Percentiles rank a stretch among this genome's conserved stretches.
These are phyloP conservation scores for Orientallactaga bullata DNA, from an alignment of 2,113 vertebrate genomes.

Conservation along the genomic window DNA sequence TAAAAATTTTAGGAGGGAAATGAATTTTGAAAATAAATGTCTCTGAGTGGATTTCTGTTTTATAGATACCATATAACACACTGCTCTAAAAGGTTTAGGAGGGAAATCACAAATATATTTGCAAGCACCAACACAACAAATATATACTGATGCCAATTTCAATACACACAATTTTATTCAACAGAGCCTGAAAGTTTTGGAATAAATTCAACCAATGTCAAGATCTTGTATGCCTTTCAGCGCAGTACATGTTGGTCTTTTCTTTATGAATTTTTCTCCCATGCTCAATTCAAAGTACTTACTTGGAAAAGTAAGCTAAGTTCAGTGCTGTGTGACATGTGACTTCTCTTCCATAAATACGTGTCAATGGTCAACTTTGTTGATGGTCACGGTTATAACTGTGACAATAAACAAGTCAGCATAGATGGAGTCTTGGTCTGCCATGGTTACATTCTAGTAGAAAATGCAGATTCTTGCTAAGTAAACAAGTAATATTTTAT, in stretches of 20 bases:
- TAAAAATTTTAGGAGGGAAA: constrained; percentile 46
- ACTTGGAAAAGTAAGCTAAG: neutral
- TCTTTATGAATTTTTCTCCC: neutral
- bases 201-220: neutral
- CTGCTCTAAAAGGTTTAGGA: neutral
- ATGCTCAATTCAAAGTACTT: neutral
- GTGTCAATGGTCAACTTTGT: neutral
- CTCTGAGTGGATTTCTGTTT: constrained; percentile 46
- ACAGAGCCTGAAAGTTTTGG: neutral
- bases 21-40: constrained; percentile 40
- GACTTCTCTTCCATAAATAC: neutral
- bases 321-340: neutral
- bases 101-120: neutral
- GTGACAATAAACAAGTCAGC: neutral
- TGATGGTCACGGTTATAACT: neutral
- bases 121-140: neutral
- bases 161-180: neutral
- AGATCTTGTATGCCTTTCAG: neutral
- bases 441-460: neutral
- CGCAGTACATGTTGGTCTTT: neutral
- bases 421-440: too few species aligned
- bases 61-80: neutral
- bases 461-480: neutral
- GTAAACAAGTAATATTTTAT: neutral
- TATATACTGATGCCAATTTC: neutral